These are phyloP conservation scores for Thysanoteuthis rhombus DNA, from an alignment of 2,888 invertebrate species.

Conservation along the genomic window DNA sequence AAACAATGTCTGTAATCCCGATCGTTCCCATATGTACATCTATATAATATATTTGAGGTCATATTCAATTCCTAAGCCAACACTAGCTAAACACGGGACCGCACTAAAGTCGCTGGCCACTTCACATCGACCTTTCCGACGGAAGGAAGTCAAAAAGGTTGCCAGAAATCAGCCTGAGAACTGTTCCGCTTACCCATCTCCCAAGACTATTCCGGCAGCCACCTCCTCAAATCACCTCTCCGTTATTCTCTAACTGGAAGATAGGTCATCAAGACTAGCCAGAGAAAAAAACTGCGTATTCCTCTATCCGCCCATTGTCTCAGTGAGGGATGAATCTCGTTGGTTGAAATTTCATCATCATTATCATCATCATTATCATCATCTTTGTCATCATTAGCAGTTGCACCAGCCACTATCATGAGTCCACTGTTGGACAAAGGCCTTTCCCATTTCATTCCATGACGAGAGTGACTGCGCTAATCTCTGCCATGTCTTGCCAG, in stretches of 20 bases:
- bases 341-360: too few species aligned
- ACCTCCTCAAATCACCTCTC: neutral
- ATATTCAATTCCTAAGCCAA: neutral
- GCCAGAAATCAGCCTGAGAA: neutral
- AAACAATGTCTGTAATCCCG: neutral
- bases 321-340: too few species aligned
- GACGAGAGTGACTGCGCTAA: too few species aligned
- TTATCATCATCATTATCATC: too few species aligned
- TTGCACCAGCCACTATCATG: too few species aligned
- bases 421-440: too few species aligned
- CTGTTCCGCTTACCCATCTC: neutral
- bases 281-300: neutral
- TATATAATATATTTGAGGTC: neutral
- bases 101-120: neutral
- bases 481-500: too few species aligned
- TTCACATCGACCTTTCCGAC: neutral
- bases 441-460: too few species aligned
- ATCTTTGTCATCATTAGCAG: too few species aligned
- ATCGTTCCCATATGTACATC: constrained; percentile 12
- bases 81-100: neutral
- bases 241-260: neutral
- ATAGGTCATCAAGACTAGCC: neutral
- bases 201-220: neutral
- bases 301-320: too few species aligned
- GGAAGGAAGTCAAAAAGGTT: neutral